Conservation (phyloP, 2,888 invertebrate genomes). For the Lissocephala sabroskyi region DNA sequence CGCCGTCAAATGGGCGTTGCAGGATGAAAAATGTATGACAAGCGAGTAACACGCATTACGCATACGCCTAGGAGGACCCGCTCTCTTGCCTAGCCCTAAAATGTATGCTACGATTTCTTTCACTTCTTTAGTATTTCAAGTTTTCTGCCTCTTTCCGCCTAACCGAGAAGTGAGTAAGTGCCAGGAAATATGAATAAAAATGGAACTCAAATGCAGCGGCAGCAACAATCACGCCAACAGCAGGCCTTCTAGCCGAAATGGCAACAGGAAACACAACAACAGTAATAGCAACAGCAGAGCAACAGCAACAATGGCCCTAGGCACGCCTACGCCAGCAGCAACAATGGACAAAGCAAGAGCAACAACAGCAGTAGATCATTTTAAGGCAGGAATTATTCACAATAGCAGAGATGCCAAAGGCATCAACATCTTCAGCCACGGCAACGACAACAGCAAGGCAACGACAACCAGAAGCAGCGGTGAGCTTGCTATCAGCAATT, state of each 20-base stretch:
- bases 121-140: neutral
- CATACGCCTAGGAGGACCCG: neutral
- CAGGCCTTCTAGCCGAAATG: neutral
- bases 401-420: too few species aligned
- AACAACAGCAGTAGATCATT: too few species aligned
- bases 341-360: too few species aligned
- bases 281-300: neutral
- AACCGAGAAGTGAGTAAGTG: slow-evolving; percentile 28
- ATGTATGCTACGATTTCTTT: neutral
- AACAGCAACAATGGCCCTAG: too few species aligned
- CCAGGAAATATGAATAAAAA: slow-evolving; percentile 42
- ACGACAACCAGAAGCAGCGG: too few species aligned
- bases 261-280: neutral
- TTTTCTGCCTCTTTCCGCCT: too few species aligned
- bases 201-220: slow-evolving; percentile 35
- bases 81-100: neutral
- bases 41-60: slow-evolving; percentile 29
- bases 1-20: slow-evolving; percentile 1
- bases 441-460: too few species aligned
- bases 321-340: too few species aligned
- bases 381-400: too few species aligned
- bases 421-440: too few species aligned
- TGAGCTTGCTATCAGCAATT: too few species aligned
- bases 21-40: slow-evolving; percentile 59
- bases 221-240: slow-evolving; percentile 37